Base-by-base conservation (phyloP, 2,797 vertebrate species). In the Sciurus carolinensis region DNA sequence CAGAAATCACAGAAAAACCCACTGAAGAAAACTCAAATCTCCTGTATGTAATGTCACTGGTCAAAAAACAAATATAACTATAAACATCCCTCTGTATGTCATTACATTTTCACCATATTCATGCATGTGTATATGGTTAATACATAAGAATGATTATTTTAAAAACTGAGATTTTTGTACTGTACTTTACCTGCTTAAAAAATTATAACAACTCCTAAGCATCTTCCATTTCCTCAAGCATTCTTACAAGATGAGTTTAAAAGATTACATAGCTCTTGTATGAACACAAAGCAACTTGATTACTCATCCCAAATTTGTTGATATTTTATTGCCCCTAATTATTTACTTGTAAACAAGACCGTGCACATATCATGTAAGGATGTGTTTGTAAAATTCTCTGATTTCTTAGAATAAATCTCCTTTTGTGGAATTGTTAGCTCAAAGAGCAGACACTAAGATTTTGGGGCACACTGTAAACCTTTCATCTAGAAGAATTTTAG, bases 1-100 rank as follows among this genome's bases (percentile, higher is more conserved):
- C 92, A 82, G 66, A 94, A 88, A 47, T 22, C 15, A 84, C 28
- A 91, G 79, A 76, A 95, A 87, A 86, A 52, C 59, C 71, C 9
- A 20, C 10, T 72, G 11, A 87, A 87, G 73, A 77, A 90, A 95
- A 73, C 8, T n/a, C 39, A 87, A 90, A 95, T 71, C 57, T 50
- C 42, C 3, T 81, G 18, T 14, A 20, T 71, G 15, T 64, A 80
- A 80, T 79, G 47, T 90, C 73, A 87, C 33, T 73, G 30, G 71
- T 72, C 36, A 73, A 33, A 73, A 33, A 89, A 71, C 54, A 82
- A 87, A 86, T 73, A 50, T 17, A 83, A 75, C 67, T 42, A 44
- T 62, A 64, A 59, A 62, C 13, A 64, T 7, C 17, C 2, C 13
- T 85, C 13, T 59, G 11, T 18, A 11, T 33, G 13, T 15, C 9